Percentiles rank a stretch among this genome's conserved stretches.
phyloP scores from a whole-genome alignment of 2,113 vertebrate species.

The Parotia lawesii region DNA sequence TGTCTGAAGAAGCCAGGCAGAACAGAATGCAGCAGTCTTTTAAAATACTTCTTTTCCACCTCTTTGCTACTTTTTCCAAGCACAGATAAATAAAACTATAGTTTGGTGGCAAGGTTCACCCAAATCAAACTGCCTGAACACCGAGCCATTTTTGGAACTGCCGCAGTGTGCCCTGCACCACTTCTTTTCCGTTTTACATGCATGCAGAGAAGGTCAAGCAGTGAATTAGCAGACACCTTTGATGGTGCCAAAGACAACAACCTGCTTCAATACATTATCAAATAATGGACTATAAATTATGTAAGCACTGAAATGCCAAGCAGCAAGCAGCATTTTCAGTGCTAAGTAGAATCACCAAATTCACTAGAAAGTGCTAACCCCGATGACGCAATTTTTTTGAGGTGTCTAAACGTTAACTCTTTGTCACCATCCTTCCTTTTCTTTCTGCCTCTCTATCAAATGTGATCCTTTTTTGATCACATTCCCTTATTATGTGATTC shows the following conservation, averaged over 20 bases:
- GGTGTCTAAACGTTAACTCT: neutral
- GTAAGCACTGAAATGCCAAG: conserved; percentile 56
- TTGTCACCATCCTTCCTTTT: neutral
- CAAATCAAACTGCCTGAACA: neutral
- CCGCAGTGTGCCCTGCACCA: neutral
- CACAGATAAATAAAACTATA: neutral
- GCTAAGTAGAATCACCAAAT: conserved; percentile 21
- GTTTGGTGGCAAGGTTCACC: neutral
- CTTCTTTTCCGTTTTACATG: conserved; percentile 1
- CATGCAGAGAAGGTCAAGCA: conserved; percentile 45
- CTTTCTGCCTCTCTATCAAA: neutral
- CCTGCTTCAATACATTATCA: conserved; percentile 44
- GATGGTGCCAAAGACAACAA: conserved; percentile 51
- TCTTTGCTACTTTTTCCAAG: neutral
- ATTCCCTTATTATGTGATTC: neutral
- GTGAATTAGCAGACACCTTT: conserved; percentile 49
- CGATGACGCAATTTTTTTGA: neutral
- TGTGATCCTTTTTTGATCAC: neutral
- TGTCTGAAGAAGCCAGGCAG: neutral
- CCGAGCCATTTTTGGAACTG: neutral
- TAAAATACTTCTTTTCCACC: neutral
- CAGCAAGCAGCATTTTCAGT: conserved; percentile 25
- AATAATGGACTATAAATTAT: conserved; percentile 61
- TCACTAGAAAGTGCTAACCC: conserved; percentile 16
- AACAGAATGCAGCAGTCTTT: neutral